Conservation (phyloP, 2,113 vertebrate species). For the Podarcis muralis region DNA sequence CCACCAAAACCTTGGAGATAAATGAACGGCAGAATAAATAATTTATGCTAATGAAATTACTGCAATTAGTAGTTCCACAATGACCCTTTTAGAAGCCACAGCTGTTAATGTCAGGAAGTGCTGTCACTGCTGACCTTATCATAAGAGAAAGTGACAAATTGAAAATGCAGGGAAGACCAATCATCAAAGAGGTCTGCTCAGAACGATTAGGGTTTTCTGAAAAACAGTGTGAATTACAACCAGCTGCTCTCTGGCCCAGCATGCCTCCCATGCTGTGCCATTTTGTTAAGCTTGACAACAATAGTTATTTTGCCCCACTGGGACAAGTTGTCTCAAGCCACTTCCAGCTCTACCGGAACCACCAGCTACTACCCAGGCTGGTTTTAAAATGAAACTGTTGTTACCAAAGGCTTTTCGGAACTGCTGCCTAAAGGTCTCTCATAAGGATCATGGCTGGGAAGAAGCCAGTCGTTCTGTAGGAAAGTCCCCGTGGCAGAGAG, state of each 20-base stretch:
- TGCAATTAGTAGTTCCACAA: constrained; percentile 98
- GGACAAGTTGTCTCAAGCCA: constrained; percentile 80
- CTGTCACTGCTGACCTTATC: constrained; percentile 91
- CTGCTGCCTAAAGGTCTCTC: constrained; percentile 63
- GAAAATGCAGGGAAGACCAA: constrained; percentile 84
- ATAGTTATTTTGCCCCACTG: constrained; percentile 84
- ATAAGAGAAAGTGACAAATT: constrained; percentile 88
- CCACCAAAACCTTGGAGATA: constrained; percentile 73
- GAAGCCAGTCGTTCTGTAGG: constrained; percentile 40
- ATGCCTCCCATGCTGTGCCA: constrained; percentile 82
- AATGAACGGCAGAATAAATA: constrained; percentile 93
- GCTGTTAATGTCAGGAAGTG: constrained; percentile 96
- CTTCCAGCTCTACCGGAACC: constrained; percentile 80
- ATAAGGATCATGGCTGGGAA: constrained; percentile 71
- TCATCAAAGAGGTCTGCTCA: constrained; percentile 82
- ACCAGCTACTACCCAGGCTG: constrained; percentile 69
- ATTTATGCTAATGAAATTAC: constrained; percentile 99
- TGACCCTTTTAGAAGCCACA: constrained; percentile 96
- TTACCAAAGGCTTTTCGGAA: constrained; percentile 69
- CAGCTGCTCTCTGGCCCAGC: constrained; percentile 83
- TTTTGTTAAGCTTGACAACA: constrained; percentile 85
- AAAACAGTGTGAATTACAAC: constrained; percentile 85
- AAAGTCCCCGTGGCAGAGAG: neutral
- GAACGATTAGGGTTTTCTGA: constrained; percentile 84
- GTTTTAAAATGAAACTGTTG: constrained; percentile 79